Evolutionary conservation across 2,797 vertebrate species (phyloP).

Genomic region (Lates japonicus): DNA sequence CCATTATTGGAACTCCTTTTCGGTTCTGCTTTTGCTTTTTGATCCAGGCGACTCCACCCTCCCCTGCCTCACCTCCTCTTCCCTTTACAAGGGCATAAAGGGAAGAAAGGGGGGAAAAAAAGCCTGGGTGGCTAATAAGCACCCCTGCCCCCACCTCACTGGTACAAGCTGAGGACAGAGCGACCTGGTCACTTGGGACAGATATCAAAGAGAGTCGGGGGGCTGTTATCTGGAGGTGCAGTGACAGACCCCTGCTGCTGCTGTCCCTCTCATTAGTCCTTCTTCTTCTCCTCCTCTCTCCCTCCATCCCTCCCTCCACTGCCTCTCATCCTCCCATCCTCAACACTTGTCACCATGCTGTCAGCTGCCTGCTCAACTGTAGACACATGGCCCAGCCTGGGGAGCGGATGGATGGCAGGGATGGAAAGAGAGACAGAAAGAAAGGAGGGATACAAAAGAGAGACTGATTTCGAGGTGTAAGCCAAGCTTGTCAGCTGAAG

Average conservation of each 20-base stretch:
- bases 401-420: conserved; percentile 49
- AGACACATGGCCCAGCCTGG: conserved; percentile 54
- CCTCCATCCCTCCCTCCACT: conserved; percentile 17
- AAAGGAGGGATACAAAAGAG: not conserved
- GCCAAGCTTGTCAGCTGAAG: conserved; percentile 46
- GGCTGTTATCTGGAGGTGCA: conserved; percentile 67
- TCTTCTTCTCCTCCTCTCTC: not conserved
- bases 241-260: conserved; percentile 72
- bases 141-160: conserved; percentile 17
- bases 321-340: conserved; percentile 48
- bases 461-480: conserved; percentile 27
- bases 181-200: conserved; percentile 61
- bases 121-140: conserved; percentile 33
- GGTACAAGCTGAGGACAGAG: conserved; percentile 53
- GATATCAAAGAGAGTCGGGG: conserved; percentile 64
- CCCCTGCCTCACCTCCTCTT: conserved; percentile 3
- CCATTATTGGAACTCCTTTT: not conserved
- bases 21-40: conserved; percentile 11
- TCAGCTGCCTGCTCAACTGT: conserved; percentile 75
- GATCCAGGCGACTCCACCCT: not conserved
- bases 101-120: not conserved
- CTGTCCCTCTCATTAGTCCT: conserved; percentile 68
- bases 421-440: conserved; percentile 18
- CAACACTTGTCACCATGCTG: conserved; percentile 68
- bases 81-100: conserved; percentile 10